A percentile compares a stretch with the other conserved stretches of the same genome.
Conservation (phyloP, 2,888 invertebrate species). For the Bellardia pandia region DNA sequence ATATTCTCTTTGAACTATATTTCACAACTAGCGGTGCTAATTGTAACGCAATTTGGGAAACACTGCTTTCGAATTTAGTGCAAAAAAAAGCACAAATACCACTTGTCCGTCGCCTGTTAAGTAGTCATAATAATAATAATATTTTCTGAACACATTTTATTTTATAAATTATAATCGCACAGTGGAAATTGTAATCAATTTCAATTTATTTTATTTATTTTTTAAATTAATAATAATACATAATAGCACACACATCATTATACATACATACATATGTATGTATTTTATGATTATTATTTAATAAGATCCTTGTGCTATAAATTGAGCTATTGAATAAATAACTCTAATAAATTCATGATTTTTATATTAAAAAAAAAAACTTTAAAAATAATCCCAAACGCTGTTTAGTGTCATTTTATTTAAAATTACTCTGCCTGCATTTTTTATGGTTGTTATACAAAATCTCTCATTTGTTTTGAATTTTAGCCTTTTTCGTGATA, state of each 20-base stretch:
- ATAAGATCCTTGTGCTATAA: slow-evolving; percentile 55
- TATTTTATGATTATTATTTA: slow-evolving; percentile 49
- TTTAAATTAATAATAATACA: slow-evolving; percentile 73
- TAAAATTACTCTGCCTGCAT: no score
- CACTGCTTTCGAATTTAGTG: slow-evolving; percentile 23
- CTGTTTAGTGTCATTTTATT: no score
- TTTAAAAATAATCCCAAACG: no score
- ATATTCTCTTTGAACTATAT: no score
- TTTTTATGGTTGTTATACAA: neutral
- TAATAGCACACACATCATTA: slow-evolving; percentile 26
- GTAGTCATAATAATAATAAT: slow-evolving; percentile 48
- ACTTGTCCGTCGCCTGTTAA: slow-evolving; percentile 60
- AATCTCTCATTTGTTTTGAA: slow-evolving; percentile 12
- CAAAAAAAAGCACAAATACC: slow-evolving; percentile 49
- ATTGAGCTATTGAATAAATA: slow-evolving; percentile 3
- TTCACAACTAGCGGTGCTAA: neutral
- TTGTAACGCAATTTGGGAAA: slow-evolving; percentile 24
- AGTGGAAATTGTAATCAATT: slow-evolving; percentile 73
- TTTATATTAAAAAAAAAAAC: no score
- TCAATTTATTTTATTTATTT: slow-evolving; percentile 72
- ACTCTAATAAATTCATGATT: neutral
- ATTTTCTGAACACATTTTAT: slow-evolving; percentile 59
- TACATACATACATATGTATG: neutral
- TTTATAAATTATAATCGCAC: slow-evolving; percentile 56
- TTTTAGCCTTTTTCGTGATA: neutral